Percentiles rank a stretch among this genome's conserved stretches.
These are phyloP conservation scores for Caerostris extrusa DNA, from an alignment of 1,140 invertebrate genomes.

Conservation along the genomic window DNA sequence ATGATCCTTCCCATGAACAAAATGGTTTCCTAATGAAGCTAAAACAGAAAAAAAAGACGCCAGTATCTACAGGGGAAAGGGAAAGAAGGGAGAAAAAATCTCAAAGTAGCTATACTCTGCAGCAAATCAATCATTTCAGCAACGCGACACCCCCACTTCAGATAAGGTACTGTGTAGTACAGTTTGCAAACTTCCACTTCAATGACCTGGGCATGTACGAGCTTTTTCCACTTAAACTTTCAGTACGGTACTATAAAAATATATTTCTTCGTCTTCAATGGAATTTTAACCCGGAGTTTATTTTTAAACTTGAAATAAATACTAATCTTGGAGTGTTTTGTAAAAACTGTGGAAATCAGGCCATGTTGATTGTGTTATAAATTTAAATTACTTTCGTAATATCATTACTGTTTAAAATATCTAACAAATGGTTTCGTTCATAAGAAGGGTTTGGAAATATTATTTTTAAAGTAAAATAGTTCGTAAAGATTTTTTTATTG, in stretches of 20 bases:
- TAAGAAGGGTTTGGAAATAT: too few relatives aligned
- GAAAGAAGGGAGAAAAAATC: conserved; percentile 13
- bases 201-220: conserved; percentile 25
- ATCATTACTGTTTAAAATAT: too few relatives aligned
- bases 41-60: conserved; percentile 50
- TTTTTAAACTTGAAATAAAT: neutral
- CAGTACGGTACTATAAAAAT: neutral
- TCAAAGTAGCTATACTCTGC: conserved; percentile 19
- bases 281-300: neutral
- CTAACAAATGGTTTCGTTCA: too few relatives aligned
- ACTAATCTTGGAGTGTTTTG: neutral
- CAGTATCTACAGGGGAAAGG: conserved; percentile 2
- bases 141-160: conserved; percentile 37
- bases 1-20: conserved; percentile 59
- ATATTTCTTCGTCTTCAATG: neutral
- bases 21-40: conserved; percentile 67
- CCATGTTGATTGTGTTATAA: neutral
- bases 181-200: conserved; percentile 44
- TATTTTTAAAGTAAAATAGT: too few relatives aligned
- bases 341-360: neutral
- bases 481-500: too few relatives aligned
- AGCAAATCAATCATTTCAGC: conserved; percentile 56
- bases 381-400: too few relatives aligned
- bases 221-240: conserved; percentile 23
- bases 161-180: conserved; percentile 49